Evolutionary conservation across 2,888 invertebrate genomes (phyloP).

Genomic region (Epinotia bilunana): DNA sequence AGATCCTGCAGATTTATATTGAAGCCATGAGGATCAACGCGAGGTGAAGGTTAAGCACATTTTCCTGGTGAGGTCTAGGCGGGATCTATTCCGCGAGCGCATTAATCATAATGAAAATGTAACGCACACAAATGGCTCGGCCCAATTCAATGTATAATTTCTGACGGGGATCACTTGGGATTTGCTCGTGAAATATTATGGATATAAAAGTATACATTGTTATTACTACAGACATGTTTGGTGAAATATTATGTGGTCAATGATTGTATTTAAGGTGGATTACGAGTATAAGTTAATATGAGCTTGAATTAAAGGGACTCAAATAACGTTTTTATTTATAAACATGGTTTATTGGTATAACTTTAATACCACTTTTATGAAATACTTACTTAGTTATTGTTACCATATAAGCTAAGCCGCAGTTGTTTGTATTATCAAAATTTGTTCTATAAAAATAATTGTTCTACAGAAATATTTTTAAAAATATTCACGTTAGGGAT

Average conservation of each 20-base stretch:
- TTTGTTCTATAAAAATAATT: too few relatives aligned
- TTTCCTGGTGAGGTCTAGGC: constrained; percentile 30
- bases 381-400: too few relatives aligned
- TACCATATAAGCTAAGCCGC: too few relatives aligned
- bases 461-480: too few relatives aligned
- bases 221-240: background rate
- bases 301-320: too few relatives aligned
- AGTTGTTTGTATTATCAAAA: too few relatives aligned
- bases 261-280: background rate
- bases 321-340: too few relatives aligned
- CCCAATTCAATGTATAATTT: constrained; percentile 44
- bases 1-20: constrained; percentile 15
- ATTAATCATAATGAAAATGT: constrained; percentile 43
- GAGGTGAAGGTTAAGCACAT: constrained; percentile 37
- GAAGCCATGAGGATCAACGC: constrained; percentile 2
- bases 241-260: background rate
- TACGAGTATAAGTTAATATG: too few relatives aligned
- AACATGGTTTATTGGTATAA: too few relatives aligned
- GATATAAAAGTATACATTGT: background rate
- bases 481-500: too few relatives aligned
- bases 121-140: constrained; percentile 38
- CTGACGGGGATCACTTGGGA: constrained; percentile 38
- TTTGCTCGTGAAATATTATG: constrained; percentile 33
- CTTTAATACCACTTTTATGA: too few relatives aligned
- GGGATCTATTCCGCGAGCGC: constrained; percentile 33